Base-by-base conservation (phyloP, 1,140 invertebrate species). In the Leptopilina boulardi region DNA sequence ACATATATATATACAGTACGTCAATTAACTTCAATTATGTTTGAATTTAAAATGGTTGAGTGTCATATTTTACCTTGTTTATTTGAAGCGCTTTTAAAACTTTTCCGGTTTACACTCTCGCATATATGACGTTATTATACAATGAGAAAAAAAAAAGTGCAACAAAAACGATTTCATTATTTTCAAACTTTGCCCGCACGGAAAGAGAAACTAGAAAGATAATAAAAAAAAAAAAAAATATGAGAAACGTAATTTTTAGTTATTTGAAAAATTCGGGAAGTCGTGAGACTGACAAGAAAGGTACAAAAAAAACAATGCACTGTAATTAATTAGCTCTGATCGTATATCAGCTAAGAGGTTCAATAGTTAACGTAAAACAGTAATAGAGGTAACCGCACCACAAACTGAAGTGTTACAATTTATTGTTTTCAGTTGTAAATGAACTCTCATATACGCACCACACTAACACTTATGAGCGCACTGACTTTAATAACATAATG, bases 401-500 rank as follows among this genome's bases (percentile, higher is more conserved):
- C 84, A 81, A 82, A 83, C 76, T 80, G 71, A 84, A 82, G 83
- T 82, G 83, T 85, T 85, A 86, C 82, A 87, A 87, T 87, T 87
- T 87, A 87, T 85, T 80, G 82, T 77, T 74, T 56, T 30, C 38
- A 74, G 59, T 71, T 75, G 73, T 15, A 6, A 18, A 51, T 18
- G 4, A 54, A 54, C 30, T 71, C 23, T 72, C 81, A 56, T 82
- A 70, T 82, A 81, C 83, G 78, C 47, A 51, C 11, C 42, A 44
- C 42, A n/a, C 10, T 3, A 81, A 82, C 82, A 81, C 75, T 75
- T 81, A 82, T 83, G 83, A 79, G 83, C 84, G 79, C 79, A 74
- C 73, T 74, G 75, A 80, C 80, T 82, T 85, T 89, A 89, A 89
- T 88, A 89, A 88, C 84, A 87, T 86, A 87, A 89, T 87, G 87